Evolutionary conservation across 2,113 vertebrate species (phyloP), one percentile per base, ranked within the genome.

Genomic region (Herpailurus yagouaroundi): DNA sequence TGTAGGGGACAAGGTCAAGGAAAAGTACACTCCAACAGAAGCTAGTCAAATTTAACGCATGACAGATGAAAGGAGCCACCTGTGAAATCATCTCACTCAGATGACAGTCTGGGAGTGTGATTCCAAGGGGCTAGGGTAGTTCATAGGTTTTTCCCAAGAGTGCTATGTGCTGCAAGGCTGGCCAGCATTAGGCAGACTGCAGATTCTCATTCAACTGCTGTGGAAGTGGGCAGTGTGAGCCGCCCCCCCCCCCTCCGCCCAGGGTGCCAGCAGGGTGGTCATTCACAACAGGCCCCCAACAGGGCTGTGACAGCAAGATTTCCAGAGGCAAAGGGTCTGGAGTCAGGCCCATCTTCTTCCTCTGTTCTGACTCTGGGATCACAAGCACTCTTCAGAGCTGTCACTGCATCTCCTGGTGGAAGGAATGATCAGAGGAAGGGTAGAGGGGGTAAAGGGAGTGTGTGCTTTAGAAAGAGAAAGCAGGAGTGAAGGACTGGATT

Each of bases 371-470:
- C 81, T 50, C 69, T 95, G 63, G 93, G 68, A 33, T 91, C 57
- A 73, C 23, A 63, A 57, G 64, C 19, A 94, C 88, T 9, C n/a
- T 96, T 97, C 55, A 85, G 73, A 89, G 18, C 38, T 73, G 25
- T 50, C 38, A 25, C 9, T 27, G 45, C 19, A 63, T 89, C 29
- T 71, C 48, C 19, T 76, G 73, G 69, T 38, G 5, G 68, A 71
- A 97, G 77, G 81, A 89, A 38, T 21, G 4, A 76, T 60, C 93
- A 77, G 7, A 92, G 77, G 64, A 91, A 96, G 66, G 71, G 63
- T 2, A 5, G 36, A 76, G 60, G 0, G 36, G 36, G 33, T 16
- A 79, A 85, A 50, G 77, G 31, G 80, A 93, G 36, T 52, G 3
- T 79, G 83, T 45, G 52, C 68, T 85, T 84, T 69, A 55, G 41